Conservation (phyloP, 2,113 vertebrate genomes). For the Dryoscopus gambensis region DNA sequence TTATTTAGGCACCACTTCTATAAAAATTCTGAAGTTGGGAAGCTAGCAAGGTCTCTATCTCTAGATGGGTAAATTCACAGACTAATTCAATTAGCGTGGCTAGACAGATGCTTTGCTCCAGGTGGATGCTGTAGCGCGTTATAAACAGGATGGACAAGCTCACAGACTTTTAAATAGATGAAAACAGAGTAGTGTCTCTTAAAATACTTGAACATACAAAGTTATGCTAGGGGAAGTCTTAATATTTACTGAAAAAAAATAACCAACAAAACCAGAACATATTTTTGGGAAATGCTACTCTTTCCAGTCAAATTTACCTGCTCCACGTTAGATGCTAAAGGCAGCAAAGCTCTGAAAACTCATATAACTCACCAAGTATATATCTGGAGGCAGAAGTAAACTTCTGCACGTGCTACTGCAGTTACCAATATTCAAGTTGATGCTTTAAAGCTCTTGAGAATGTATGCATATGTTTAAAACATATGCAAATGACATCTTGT, state of each 20-base stretch:
- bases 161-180: not conserved
- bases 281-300: not conserved
- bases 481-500: not conserved
- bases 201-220: not conserved
- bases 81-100: not conserved
- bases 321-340: not conserved
- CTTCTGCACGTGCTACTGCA: not conserved
- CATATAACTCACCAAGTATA: not conserved
- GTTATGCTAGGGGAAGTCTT: not conserved
- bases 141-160: not conserved
- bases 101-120: constrained; percentile 18
- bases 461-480: not conserved
- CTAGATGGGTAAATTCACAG: not conserved
- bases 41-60: not conserved
- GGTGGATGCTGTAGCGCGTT: not conserved
- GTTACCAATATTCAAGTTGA: not conserved
- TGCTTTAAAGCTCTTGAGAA: not conserved
- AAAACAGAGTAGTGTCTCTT: not conserved
- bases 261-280: not conserved
- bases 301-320: not conserved
- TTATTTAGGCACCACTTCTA: not conserved
- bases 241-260: not conserved
- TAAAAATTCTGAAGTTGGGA: not conserved
- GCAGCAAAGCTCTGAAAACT: not conserved
- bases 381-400: not conserved